phyloP scores from a whole-genome alignment of 2,797 vertebrate genomes.

The Pyrocephalus nanus region DNA sequence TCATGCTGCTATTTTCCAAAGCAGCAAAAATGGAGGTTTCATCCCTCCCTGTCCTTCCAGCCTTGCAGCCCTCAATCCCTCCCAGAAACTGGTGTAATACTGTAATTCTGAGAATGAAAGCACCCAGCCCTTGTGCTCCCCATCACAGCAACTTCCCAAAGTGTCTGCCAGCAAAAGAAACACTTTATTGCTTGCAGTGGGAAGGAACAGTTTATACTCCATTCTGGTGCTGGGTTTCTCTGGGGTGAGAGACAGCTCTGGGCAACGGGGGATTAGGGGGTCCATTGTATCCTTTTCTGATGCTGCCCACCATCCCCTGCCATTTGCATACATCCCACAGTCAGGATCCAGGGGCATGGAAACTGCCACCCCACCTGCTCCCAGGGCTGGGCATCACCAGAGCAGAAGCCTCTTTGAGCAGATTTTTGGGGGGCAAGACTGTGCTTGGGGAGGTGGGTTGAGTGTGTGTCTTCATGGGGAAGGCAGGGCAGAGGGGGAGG shows the following conservation, averaged over 20 bases:
- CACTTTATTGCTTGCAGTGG: neutral
- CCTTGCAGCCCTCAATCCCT: neutral
- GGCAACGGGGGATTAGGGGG: constrained; percentile 22
- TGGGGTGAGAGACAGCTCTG: neutral
- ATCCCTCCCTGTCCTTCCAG: neutral
- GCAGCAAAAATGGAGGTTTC: rapidly evolving
- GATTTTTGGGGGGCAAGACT: rapidly evolving
- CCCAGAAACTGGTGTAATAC: neutral
- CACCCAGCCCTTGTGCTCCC: neutral
- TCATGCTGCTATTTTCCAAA: rapidly evolving
- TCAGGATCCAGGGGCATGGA: neutral
- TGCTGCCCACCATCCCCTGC: neutral
- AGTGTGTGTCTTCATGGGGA: rapidly evolving
- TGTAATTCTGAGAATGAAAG: neutral
- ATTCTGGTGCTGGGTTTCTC: neutral
- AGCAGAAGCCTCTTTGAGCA: neutral
- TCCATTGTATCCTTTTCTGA: constrained; percentile 38
- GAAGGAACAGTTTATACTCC: neutral
- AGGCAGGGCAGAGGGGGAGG: neutral
- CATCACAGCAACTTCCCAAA: neutral
- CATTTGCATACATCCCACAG: constrained; percentile 33
- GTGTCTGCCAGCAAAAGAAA: neutral
- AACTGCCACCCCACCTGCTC: neutral
- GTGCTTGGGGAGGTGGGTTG: neutral
- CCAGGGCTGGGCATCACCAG: rapidly evolving